A percentile compares a stretch with the other conserved stretches of the same genome.
Evolutionary conservation across 2,797 vertebrate species (phyloP).

Genomic region (Bovichtus variegatus): DNA sequence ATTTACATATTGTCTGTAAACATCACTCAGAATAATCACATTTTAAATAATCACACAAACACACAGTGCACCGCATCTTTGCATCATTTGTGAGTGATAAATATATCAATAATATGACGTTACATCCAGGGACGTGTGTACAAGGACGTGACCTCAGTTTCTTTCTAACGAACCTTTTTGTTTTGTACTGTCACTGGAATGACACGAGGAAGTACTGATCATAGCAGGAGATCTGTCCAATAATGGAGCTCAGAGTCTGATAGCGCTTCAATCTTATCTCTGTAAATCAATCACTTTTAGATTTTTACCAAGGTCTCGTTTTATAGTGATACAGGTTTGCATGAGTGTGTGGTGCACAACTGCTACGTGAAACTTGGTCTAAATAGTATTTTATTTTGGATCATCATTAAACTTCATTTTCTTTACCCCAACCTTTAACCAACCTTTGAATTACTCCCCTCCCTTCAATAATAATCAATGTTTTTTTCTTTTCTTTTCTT

Average conservation of each 20-base stretch:
- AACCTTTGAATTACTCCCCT: not conserved
- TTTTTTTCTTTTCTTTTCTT: not conserved
- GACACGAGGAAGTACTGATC: constrained; percentile 17
- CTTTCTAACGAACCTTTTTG: not conserved
- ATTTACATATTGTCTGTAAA: constrained; percentile 25
- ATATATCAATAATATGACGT: constrained; percentile 19
- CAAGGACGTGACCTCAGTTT: constrained; percentile 29
- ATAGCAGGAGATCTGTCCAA: not conserved
- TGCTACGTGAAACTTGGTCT: not conserved
- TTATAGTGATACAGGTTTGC: not conserved
- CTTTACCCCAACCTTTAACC: not conserved
- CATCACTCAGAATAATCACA: constrained; percentile 10
- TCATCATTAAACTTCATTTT: not conserved
- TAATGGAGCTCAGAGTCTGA: not conserved
- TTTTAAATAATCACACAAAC: constrained; percentile 3
- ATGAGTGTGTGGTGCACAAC: not conserved
- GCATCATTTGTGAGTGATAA: constrained; percentile 25
- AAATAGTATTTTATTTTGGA: not conserved
- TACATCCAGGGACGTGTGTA: constrained; percentile 2
- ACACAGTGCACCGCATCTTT: not conserved
- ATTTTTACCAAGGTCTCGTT: not conserved
- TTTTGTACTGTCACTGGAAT: not conserved
- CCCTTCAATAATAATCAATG: not conserved
- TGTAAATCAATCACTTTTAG: not conserved
- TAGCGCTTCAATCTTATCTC: not conserved